Percentiles rank a stretch among this genome's conserved stretches.
These are phyloP conservation scores for Pasiphila rectangulata DNA, from an alignment of 2,888 invertebrate species.

Conservation along the genomic window DNA sequence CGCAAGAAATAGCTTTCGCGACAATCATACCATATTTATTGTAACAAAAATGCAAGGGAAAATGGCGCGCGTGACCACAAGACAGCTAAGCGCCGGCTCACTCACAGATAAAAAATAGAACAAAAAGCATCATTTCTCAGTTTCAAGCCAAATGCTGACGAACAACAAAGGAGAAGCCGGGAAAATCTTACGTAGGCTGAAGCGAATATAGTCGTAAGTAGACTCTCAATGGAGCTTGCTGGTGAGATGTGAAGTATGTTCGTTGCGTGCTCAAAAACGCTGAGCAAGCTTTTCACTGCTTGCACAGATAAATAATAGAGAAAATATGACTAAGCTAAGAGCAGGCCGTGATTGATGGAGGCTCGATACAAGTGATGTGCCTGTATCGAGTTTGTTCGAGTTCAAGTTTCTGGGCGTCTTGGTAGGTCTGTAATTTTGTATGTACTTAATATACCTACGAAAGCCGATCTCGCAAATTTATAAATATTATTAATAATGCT, in stretches of 20 bases:
- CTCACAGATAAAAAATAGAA: conserved; percentile 14
- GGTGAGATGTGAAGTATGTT: conserved; percentile 25
- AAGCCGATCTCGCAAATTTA: no score
- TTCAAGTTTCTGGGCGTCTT: no score
- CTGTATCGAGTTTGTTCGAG: no score
- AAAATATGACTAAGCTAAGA: conserved; percentile 9
- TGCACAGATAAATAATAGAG: conserved; percentile 6
- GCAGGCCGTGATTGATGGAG: conserved; percentile 4
- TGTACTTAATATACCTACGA: no score
- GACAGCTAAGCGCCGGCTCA: conserved; percentile 12
- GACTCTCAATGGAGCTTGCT: conserved; percentile 29
- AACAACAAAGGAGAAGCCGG: conserved; percentile 32
- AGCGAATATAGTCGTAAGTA: conserved; percentile 25
- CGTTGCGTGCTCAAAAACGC: conserved; percentile 27
- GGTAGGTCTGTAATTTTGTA: no score
- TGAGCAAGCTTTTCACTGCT: conserved; percentile 14
- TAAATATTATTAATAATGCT: no score
- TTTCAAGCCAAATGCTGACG: conserved; percentile 23
- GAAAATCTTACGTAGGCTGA: conserved; percentile 28
- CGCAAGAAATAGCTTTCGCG: conserved; percentile 14
- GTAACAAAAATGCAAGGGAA: conserved; percentile 12
- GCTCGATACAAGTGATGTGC: no score
- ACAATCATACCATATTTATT: conserved; percentile 10
- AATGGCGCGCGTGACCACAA: conserved; percentile 16
- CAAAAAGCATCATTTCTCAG: conserved; percentile 23